A percentile compares a stretch with the other conserved stretches of the same genome.
These are phyloP conservation scores for Adrianichthys oophorus DNA, from an alignment of 2,797 vertebrate genomes.

Conservation along the genomic window DNA sequence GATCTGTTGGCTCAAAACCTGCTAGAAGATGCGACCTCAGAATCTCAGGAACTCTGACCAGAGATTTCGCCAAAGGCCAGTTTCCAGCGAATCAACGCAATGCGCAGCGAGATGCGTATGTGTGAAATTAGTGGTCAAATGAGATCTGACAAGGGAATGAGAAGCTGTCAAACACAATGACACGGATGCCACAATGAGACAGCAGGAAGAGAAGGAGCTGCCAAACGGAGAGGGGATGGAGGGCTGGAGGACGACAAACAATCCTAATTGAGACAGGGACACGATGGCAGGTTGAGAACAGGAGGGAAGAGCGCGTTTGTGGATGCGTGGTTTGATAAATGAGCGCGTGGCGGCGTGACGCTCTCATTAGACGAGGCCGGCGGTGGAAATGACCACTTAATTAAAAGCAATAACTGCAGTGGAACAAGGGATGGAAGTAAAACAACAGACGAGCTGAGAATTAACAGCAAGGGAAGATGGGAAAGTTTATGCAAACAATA, in stretches of 20 bases:
- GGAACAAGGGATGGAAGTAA: conserved; percentile 50
- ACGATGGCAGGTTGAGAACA: conserved; percentile 48
- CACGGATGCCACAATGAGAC: conserved; percentile 80
- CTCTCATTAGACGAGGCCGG: conserved; percentile 56
- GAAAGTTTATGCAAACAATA: conserved; percentile 32
- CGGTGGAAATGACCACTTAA: conserved; percentile 73
- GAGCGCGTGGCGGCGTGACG: conserved; percentile 46
- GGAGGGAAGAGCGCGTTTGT: conserved; percentile 9
- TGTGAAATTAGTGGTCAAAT: conserved; percentile 69
- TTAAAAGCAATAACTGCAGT: conserved; percentile 62
- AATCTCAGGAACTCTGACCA: conserved; percentile 9
- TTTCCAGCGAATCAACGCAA: not conserved
- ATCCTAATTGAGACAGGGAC: conserved; percentile 68
- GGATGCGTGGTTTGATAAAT: conserved; percentile 53
- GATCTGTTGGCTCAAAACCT: conserved; percentile 16
- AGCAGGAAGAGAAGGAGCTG: conserved; percentile 32
- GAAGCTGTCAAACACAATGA: conserved; percentile 97
- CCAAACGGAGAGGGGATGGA: conserved; percentile 78
- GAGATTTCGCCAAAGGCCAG: not conserved
- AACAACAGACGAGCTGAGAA: conserved; percentile 55
- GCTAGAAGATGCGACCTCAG: conserved; percentile 12
- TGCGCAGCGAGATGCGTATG: conserved; percentile 21
- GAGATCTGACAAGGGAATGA: conserved; percentile 88
- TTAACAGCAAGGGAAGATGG: conserved; percentile 37
- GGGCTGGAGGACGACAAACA: conserved; percentile 70